A percentile compares a stretch with the other conserved stretches of the same genome.
These are phyloP conservation scores for Nesidiocoris tenuis DNA, from an alignment of 2,888 invertebrate species.

Conservation along the genomic window DNA sequence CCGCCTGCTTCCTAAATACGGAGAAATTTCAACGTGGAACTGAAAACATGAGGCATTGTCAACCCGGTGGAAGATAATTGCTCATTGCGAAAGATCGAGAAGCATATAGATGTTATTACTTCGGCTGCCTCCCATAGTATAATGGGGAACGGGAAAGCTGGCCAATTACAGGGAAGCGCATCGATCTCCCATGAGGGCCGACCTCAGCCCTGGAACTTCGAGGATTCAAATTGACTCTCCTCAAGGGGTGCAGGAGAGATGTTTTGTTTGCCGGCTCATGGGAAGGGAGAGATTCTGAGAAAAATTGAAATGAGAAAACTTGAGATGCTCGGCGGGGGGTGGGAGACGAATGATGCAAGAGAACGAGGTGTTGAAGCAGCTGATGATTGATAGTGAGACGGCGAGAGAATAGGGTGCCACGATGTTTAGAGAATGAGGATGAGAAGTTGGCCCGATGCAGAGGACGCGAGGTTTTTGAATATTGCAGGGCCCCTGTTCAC, in stretches of 20 bases:
- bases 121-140: background rate
- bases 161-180: background rate
- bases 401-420: conserved; percentile 3
- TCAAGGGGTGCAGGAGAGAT: background rate
- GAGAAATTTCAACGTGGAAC: too few species aligned
- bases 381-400: conserved; percentile 31
- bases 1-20: too few species aligned
- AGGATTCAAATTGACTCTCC: background rate
- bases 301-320: conserved; percentile 39
- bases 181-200: background rate
- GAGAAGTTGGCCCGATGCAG: background rate
- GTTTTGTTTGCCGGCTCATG: background rate
- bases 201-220: background rate
- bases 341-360: conserved; percentile 17
- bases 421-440: background rate
- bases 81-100: background rate
- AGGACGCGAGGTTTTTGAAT: background rate
- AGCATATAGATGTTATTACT: too few species aligned
- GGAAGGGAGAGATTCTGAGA: background rate
- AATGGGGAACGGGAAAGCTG: background rate
- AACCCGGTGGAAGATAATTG: background rate
- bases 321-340: background rate
- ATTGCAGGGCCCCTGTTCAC: background rate
- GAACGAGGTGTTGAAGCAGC: conserved; percentile 25
- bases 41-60: too few species aligned